Evolutionary conservation across 2,113 vertebrate species (phyloP).

Genomic region (Anoura caudifer): DNA sequence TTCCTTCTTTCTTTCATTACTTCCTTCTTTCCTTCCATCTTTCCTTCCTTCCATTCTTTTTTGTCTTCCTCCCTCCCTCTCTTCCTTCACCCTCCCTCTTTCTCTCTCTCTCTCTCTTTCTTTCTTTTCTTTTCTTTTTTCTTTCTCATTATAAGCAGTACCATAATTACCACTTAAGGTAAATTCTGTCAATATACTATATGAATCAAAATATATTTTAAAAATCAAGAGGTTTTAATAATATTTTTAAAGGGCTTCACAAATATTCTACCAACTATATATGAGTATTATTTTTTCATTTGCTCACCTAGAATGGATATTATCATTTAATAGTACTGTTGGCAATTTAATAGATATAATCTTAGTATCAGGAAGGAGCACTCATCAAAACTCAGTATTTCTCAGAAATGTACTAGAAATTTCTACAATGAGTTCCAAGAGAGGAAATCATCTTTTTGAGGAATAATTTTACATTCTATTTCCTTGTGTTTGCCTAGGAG

Average conservation of each 20-base stretch:
- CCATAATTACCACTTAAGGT: neutral
- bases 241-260: neutral
- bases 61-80: too few species aligned
- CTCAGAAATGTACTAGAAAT: neutral
- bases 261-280: neutral
- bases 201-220: conserved; percentile 42
- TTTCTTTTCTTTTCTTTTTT: too few species aligned
- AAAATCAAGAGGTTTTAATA: neutral
- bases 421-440: neutral
- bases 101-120: neutral
- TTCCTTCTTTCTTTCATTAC: neutral
- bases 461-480: neutral
- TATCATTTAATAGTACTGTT: neutral
- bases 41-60: fast-evolving
- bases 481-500: neutral
- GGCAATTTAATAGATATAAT: neutral
- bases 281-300: neutral
- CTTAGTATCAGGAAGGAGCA: neutral
- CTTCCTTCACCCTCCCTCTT: neutral
- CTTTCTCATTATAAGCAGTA: neutral
- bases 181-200: conserved; percentile 68
- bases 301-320: neutral
- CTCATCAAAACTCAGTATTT: neutral
- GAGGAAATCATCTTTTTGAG: neutral
- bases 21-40: neutral